These are phyloP conservation scores for Linnaemya tessellans DNA, from an alignment of 2,888 invertebrate species.

Conservation along the genomic window DNA sequence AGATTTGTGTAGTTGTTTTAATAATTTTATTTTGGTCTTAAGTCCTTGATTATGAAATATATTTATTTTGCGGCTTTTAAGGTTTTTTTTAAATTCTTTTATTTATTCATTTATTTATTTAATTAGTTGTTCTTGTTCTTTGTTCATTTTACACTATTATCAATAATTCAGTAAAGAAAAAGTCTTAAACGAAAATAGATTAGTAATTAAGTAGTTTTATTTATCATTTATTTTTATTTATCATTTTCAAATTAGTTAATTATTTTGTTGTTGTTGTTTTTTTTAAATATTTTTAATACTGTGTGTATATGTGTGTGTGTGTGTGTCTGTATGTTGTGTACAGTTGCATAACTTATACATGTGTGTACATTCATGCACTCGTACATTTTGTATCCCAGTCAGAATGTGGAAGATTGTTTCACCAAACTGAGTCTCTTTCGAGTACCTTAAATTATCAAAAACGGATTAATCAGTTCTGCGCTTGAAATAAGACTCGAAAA, in stretches of 20 bases:
- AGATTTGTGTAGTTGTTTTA: conserved; percentile 52
- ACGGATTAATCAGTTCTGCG: no score
- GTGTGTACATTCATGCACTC: no score
- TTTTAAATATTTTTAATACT: conserved; percentile 61
- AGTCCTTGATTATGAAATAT: conserved; percentile 65
- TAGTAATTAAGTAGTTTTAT: conserved; percentile 46
- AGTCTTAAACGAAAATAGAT: conserved; percentile 50
- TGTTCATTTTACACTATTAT: conserved; percentile 57
- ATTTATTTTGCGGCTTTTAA: conserved; percentile 56
- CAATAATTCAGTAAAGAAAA: conserved; percentile 41
- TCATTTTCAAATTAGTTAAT: conserved; percentile 35
- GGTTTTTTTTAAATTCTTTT: conserved; percentile 56
- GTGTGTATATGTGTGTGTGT: conserved; percentile 44
- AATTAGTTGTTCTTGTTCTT: conserved; percentile 23
- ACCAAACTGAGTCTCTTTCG: no score
- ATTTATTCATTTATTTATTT: conserved; percentile 31
- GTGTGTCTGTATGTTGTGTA: conserved; percentile 42
- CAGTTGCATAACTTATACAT: conserved; percentile 14
- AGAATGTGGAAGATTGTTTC: no score
- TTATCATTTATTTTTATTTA: conserved; percentile 39
- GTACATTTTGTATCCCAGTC: not conserved
- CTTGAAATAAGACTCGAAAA: no score
- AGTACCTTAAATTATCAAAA: no score
- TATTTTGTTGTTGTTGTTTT: conserved; percentile 33
- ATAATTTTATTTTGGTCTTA: conserved; percentile 36